Evolutionary conservation across 2,113 vertebrate genomes (phyloP), one percentile per base, ranked within the genome.

Genomic region (Casuarius casuarius): DNA sequence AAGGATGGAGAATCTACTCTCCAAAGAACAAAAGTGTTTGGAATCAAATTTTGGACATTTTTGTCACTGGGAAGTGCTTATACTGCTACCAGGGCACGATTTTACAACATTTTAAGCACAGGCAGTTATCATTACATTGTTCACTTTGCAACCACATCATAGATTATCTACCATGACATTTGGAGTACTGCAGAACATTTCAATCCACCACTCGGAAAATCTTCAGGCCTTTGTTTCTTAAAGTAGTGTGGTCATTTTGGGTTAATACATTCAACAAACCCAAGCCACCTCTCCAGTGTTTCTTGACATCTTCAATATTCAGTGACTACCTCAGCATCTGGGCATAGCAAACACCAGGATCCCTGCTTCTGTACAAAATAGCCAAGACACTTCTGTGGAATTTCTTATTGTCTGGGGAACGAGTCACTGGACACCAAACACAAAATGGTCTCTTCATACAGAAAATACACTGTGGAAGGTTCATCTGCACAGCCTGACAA

Each of bases 231-330:
- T 79, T 70, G 70, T 72, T 94, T 80, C 29, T 68, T 94, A 42
- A 92, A 38, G 42, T 62, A 58, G 15, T 28, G 42, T 71, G 79
- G 85, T 78, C 89, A 84, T 88, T 92, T 90, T 80, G 89, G 66
- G 65, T 72, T 90, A 92, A 91, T 59, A 72, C 12, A 78, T 21
- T 91, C 62, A 61, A 58, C 31, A 89, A 78, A 75, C 21, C 12
- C 65, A 82, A 84, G n/a, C 11, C 70, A 81, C 46, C 14, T 48
- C 56, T 75, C 90, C 46, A 71, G 25, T 31, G 56, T 56, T 77
- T 74, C 73, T 20, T 89, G 42, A 90, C 56, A 22, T 78, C 90
- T 95, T 84, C 83, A 95, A 48, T 75, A 87, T 65, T 84, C 42
- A 29, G 19, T 25, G 31, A 70, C 20, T 22, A 48, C 26, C 44